Percentiles rank a stretch among this genome's conserved stretches.
phyloP scores from a whole-genome alignment of 2,797 vertebrate species.

The Sphenopsis melanotis region DNA sequence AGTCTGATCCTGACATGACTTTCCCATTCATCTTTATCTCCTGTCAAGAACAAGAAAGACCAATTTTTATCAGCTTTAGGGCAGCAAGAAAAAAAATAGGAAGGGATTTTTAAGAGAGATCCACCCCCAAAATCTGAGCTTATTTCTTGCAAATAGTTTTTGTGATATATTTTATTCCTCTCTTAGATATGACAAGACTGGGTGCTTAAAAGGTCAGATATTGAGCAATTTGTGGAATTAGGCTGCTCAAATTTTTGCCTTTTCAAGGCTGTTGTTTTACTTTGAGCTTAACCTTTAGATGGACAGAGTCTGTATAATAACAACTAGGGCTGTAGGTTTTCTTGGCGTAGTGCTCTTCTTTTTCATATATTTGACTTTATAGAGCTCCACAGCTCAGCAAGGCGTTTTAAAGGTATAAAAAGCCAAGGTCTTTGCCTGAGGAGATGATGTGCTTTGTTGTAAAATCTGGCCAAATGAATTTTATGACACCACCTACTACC shows the following conservation, averaged over 20 bases:
- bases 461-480: not conserved
- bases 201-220: not conserved
- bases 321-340: not conserved
- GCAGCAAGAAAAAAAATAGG: not conserved
- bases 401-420: not conserved
- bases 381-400: not conserved
- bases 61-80: not conserved
- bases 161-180: not conserved
- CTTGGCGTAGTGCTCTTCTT: not conserved
- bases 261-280: not conserved
- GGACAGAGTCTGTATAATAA: not conserved
- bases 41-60: not conserved
- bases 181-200: not conserved
- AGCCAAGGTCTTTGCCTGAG: not conserved
- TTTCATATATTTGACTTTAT: not conserved
- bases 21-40: not conserved
- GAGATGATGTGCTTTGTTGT: not conserved
- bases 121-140: not conserved
- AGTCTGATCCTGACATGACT: not conserved
- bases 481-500: not conserved
- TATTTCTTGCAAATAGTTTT: not conserved
- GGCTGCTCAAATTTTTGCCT: not conserved
- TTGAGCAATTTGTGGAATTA: not conserved
- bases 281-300: not conserved
- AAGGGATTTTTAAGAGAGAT: not conserved